Conservation (phyloP, 1,140 invertebrate genomes). For the Spodoptera litura region DNA sequence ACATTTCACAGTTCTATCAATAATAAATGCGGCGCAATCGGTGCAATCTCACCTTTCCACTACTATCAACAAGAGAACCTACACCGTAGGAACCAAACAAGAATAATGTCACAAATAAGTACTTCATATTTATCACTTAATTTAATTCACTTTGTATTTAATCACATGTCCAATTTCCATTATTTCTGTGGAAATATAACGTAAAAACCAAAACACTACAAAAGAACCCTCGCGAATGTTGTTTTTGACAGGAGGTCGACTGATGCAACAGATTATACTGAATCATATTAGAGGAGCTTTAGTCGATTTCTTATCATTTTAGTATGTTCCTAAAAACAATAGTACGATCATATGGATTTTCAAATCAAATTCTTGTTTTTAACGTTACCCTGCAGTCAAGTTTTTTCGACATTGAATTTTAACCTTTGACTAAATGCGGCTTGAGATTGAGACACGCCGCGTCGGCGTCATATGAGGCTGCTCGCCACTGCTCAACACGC, state of each 20-base stretch:
- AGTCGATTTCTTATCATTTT: background rate
- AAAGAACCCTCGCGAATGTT: conserved; percentile 49
- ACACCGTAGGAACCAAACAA: conserved; percentile 65
- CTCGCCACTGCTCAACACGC: too few relatives aligned
- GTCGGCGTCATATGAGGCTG: too few relatives aligned
- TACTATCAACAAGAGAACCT: conserved; percentile 68
- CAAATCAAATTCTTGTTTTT: too few relatives aligned
- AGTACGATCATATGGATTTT: too few relatives aligned
- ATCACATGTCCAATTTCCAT: conserved; percentile 55
- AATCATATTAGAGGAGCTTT: conserved; percentile 25
- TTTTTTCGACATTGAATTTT: too few relatives aligned
- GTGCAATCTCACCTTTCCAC: conserved; percentile 70
- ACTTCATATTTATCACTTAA: conserved; percentile 63
- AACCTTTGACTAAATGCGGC: too few relatives aligned
- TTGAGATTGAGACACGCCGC: too few relatives aligned
- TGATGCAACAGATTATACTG: conserved; percentile 17
- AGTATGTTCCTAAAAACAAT: too few relatives aligned
- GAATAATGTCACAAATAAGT: conserved; percentile 68
- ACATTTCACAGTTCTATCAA: conserved; percentile 52
- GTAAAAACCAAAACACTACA: conserved; percentile 53
- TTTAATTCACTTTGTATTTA: conserved; percentile 42
- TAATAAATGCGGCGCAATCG: conserved; percentile 58
- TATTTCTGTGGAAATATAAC: conserved; percentile 49
- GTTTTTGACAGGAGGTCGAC: conserved; percentile 43
- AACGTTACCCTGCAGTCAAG: too few relatives aligned